Evolutionary conservation across 2,888 invertebrate genomes (phyloP).

Genomic region (Tridacna gigas): DNA sequence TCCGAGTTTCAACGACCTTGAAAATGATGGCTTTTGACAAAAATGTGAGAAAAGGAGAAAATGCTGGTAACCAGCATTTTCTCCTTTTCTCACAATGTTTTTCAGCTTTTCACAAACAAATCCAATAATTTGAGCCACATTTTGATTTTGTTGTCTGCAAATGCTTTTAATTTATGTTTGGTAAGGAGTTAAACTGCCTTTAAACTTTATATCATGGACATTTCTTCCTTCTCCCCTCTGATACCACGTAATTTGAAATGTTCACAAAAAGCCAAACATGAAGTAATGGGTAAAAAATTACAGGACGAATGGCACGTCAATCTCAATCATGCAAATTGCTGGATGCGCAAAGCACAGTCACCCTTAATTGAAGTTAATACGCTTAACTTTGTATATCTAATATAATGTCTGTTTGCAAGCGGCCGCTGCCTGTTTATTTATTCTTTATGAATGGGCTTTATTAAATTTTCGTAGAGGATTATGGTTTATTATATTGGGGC

Average conservation of each 20-base stretch:
- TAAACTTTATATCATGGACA: too few species aligned
- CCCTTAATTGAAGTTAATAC: conserved; percentile 69
- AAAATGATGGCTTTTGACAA: too few species aligned
- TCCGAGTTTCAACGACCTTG: too few species aligned
- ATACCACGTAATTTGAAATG: too few species aligned
- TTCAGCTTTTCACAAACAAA: background rate
- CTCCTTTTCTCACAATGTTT: background rate
- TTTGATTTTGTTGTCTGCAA: too few species aligned
- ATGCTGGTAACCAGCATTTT: background rate
- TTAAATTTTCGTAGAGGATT: conserved; percentile 67
- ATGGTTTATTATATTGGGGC: conserved; percentile 64
- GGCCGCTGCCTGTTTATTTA: conserved; percentile 61
- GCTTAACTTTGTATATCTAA: conserved; percentile 69
- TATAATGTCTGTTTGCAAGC: conserved; percentile 64
- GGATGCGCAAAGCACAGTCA: conserved; percentile 65
- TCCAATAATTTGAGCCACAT: too few species aligned
- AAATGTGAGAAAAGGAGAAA: background rate
- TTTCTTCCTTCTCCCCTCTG: too few species aligned
- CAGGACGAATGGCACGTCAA: conserved; percentile 65
- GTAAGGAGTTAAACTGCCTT: too few species aligned
- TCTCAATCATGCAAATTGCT: conserved; percentile 60
- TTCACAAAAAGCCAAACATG: too few species aligned
- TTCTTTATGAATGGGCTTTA: conserved; percentile 68
- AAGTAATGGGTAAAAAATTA: too few species aligned
- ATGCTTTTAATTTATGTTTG: too few species aligned